A percentile compares a stretch with the other conserved stretches of the same genome.
phyloP scores from a whole-genome alignment of 2,888 invertebrate genomes.

The Meteorus cinctellus region DNA sequence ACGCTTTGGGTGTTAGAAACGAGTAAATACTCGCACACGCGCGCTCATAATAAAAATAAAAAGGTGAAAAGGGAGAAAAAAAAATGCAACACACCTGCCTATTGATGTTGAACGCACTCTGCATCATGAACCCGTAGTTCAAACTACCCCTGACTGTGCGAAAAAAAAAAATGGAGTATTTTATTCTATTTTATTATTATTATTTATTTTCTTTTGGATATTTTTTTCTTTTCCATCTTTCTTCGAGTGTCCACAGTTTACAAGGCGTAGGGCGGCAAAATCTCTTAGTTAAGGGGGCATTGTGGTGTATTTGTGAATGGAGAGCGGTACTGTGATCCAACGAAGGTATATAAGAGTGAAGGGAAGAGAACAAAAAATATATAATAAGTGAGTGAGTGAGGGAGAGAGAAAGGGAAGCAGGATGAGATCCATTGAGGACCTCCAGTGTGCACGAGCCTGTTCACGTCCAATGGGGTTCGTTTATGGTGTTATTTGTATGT shows the following conservation, averaged over 20 bases:
- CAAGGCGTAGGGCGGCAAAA: conserved; percentile 55
- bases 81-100: conserved; percentile 39
- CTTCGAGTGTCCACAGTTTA: background rate
- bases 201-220: too few species aligned
- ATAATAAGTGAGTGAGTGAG: conserved; percentile 38
- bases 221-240: background rate
- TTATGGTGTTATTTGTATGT: conserved; percentile 53
- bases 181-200: conserved; percentile 11
- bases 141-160: conserved; percentile 26
- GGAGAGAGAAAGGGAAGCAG: conserved; percentile 45
- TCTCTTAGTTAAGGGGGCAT: conserved; percentile 65
- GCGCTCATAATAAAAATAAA: conserved; percentile 21
- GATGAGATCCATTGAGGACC: conserved; percentile 62
- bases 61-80: background rate
- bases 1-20: conserved; percentile 31
- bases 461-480: conserved; percentile 60
- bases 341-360: conserved; percentile 18
- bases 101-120: conserved; percentile 10
- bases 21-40: conserved; percentile 41
- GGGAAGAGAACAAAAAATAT: conserved; percentile 44
- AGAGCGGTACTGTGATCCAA: conserved; percentile 56
- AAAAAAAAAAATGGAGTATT: background rate
- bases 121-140: background rate
- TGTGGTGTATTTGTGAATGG: conserved; percentile 67
- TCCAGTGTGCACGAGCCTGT: conserved; percentile 58